These are phyloP conservation scores for Andricus grossulariae DNA, from an alignment of 1,140 invertebrate species.

Conservation along the genomic window DNA sequence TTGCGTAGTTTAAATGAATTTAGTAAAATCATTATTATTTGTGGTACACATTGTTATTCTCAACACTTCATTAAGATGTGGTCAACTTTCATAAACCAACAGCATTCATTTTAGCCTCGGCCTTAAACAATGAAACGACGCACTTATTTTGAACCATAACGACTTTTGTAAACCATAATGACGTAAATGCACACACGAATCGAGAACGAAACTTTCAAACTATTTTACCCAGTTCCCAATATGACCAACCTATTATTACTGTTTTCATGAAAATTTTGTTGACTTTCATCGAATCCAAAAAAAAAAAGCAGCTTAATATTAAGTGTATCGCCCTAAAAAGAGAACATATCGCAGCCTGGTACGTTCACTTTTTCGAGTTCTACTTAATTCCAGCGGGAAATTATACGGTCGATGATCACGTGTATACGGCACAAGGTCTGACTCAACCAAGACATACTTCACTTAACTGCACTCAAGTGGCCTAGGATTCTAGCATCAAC, in stretches of 20 bases:
- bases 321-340: not conserved
- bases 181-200: slow-evolving; percentile 11
- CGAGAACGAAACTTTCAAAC: slow-evolving; percentile 19
- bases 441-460: not conserved
- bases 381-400: slow-evolving; percentile 1
- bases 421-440: not conserved
- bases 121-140: slow-evolving; percentile 15
- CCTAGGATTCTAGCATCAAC: too few species aligned
- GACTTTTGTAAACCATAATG: slow-evolving; percentile 11
- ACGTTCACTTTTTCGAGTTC: not conserved
- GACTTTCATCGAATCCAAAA: not conserved
- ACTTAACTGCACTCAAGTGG: not conserved
- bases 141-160: slow-evolving; percentile 19
- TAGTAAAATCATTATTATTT: too few species aligned
- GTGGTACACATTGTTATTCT: too few species aligned
- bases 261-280: not conserved
- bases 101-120: slow-evolving; percentile 5
- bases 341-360: not conserved
- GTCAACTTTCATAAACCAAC: slow-evolving; percentile 2
- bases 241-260: slow-evolving; percentile 5
- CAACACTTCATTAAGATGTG: not conserved
- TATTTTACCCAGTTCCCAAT: slow-evolving; percentile 9
- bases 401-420: not conserved
- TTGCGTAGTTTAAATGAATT: too few species aligned
- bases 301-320: not conserved